Percentiles rank a stretch among this genome's conserved stretches.
phyloP scores from a whole-genome alignment of 2,797 vertebrate genomes.

The Cossypha niveicapilla region DNA sequence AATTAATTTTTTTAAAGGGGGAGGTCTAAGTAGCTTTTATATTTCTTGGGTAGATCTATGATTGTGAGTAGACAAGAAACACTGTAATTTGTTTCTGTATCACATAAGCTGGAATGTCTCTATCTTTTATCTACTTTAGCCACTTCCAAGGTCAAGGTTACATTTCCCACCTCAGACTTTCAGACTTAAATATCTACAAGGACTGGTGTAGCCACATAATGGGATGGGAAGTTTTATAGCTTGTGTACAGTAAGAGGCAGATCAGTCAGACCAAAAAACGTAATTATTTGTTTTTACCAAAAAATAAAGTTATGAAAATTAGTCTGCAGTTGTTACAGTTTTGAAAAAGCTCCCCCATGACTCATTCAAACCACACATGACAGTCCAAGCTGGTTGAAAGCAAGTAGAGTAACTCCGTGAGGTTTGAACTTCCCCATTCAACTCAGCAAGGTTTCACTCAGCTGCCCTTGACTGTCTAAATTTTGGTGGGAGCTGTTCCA shows the following conservation, averaged over 20 bases:
- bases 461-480: neutral
- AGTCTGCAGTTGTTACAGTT: neutral
- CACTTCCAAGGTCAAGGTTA: neutral
- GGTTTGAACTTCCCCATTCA: neutral
- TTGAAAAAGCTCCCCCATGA: neutral
- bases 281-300: neutral
- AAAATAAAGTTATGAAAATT: neutral
- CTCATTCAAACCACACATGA: neutral
- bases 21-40: neutral
- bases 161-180: neutral
- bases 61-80: neutral
- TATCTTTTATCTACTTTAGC: neutral
- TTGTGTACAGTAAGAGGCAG: neutral
- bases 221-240: neutral
- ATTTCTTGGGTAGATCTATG: neutral
- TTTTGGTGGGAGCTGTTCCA: neutral
- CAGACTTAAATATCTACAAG: neutral
- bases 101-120: neutral
- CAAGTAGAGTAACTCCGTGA: neutral
- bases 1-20: neutral
- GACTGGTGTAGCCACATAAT: neutral
- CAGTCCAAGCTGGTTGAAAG: neutral
- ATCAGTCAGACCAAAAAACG: neutral
- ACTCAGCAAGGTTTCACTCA: neutral
- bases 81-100: neutral